A percentile compares a stretch with the other conserved stretches of the same genome.
Conservation (phyloP, 2,113 vertebrate species). For the Rhineura floridana region DNA sequence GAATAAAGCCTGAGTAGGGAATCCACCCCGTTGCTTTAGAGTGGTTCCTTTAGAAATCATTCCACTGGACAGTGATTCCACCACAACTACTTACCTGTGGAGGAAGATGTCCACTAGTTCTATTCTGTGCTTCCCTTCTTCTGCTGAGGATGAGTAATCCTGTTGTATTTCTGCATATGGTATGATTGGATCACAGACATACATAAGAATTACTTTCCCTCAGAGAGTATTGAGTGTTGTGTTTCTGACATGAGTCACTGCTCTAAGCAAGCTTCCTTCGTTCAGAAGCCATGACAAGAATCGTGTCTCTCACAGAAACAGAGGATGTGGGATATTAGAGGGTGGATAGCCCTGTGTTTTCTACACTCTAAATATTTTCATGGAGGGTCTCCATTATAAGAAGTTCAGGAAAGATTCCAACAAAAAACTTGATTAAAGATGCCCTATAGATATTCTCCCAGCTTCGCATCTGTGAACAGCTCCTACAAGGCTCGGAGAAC, state of each 20-base stretch:
- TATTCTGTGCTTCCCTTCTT: not conserved
- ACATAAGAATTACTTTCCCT: not conserved
- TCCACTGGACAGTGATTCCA: not conserved
- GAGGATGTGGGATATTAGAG: conserved; percentile 1
- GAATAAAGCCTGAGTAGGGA: no score
- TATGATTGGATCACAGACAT: not conserved
- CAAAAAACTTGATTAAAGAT: conserved; percentile 49
- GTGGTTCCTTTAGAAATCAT: not conserved
- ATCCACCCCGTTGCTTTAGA: not conserved
- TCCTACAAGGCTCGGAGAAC: not conserved
- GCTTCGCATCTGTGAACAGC: not conserved
- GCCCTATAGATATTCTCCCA: conserved; percentile 31
- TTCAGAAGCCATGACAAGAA: not conserved
- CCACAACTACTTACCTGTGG: no score
- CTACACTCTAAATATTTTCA: not conserved
- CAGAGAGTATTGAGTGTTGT: not conserved
- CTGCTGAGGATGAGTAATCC: not conserved
- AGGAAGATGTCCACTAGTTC: not conserved
- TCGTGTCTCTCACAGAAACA: not conserved
- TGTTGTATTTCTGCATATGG: not conserved
- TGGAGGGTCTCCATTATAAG: conserved; percentile 41
- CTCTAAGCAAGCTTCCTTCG: not conserved
- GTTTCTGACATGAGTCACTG: not conserved
- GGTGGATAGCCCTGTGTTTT: conserved; percentile 1
- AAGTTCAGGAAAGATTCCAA: conserved; percentile 34